These are phyloP conservation scores for Pteromalus puparum DNA, from an alignment of 1,140 invertebrate genomes.

Conservation along the genomic window DNA sequence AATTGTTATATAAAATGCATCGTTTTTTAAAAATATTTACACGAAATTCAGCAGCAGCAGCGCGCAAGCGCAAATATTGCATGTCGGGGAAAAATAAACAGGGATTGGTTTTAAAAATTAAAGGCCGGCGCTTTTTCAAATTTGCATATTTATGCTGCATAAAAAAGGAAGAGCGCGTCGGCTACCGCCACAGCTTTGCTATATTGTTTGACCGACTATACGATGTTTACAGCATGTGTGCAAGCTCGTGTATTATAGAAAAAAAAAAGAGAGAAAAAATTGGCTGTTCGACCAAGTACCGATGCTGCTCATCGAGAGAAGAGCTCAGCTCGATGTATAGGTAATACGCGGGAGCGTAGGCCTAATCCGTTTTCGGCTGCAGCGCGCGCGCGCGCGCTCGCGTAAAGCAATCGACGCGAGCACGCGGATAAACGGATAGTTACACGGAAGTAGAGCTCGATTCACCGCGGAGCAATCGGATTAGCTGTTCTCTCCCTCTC, in stretches of 20 bases:
- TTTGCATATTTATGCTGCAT: conserved; percentile 33
- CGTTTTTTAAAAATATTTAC: conserved; percentile 38
- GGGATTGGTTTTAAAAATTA: conserved; percentile 34
- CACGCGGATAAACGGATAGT: conserved; percentile 49
- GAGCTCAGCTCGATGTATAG: not conserved
- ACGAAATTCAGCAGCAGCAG: not conserved
- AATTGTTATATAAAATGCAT: conserved; percentile 29
- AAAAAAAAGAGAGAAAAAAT: not conserved
- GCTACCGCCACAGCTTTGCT: too few species aligned
- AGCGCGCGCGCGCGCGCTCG: not conserved
- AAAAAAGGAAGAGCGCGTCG: not conserved
- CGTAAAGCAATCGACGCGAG: conserved; percentile 40
- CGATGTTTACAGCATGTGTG: not conserved
- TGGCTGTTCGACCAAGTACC: too few species aligned
- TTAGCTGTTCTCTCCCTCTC: conserved; percentile 15
- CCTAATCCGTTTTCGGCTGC: conserved; percentile 35
- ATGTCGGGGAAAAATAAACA: conserved; percentile 18
- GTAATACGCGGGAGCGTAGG: not conserved
- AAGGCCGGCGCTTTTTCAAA: conserved; percentile 19
- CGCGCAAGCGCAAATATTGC: conserved; percentile 30
- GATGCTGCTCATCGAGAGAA: too few species aligned
- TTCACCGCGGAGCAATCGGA: conserved; percentile 48
- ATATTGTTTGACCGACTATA: not conserved
- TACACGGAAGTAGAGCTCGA: conserved; percentile 48
- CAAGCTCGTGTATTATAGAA: not conserved